phyloP scores from a whole-genome alignment of 1,140 invertebrate species.

The Hycleus cichorii region DNA sequence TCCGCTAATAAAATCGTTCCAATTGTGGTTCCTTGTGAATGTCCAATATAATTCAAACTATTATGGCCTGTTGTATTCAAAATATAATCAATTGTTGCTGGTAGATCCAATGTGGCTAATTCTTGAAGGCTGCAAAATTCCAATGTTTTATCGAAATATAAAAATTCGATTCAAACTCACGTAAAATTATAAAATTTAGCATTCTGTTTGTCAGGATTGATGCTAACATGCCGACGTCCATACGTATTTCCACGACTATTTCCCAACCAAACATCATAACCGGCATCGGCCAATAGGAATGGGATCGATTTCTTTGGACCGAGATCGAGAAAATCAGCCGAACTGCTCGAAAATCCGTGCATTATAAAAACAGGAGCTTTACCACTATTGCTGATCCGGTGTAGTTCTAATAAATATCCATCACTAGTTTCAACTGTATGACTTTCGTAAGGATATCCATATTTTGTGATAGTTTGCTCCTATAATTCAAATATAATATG shows the following conservation, averaged over 20 bases:
- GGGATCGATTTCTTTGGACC: slow-evolving; percentile 49
- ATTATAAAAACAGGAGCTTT: slow-evolving; percentile 42
- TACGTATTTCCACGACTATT: slow-evolving; percentile 62
- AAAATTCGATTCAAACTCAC: slow-evolving; percentile 55
- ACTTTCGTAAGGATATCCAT: slow-evolving; percentile 61
- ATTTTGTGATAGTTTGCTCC: slow-evolving; percentile 52
- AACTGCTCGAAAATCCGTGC: slow-evolving; percentile 69
- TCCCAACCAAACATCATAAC: slow-evolving; percentile 73
- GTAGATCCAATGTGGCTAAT: slow-evolving; percentile 46
- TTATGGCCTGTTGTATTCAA: slow-evolving; percentile 30
- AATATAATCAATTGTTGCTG: slow-evolving; percentile 59
- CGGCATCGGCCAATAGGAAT: slow-evolving; percentile 59
- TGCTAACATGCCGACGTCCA: slow-evolving; percentile 44
- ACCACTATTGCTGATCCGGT: slow-evolving; percentile 52
- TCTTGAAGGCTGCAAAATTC: too few relatives aligned
- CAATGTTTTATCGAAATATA: slow-evolving; percentile 28
- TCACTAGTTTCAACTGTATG: slow-evolving; percentile 62
- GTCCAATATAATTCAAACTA: slow-evolving; percentile 58
- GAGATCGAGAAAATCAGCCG: slow-evolving; percentile 62
- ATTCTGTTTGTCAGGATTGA: slow-evolving; percentile 30
- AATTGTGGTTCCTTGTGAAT: slow-evolving; percentile 55
- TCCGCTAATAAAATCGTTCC: slow-evolving; percentile 46
- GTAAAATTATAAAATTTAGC: slow-evolving; percentile 62
- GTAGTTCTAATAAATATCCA: slow-evolving; percentile 63
- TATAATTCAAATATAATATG: slow-evolving; percentile 21